Evolutionary conservation across 2,113 vertebrate species (phyloP), one percentile per base, ranked within the genome.

Genomic region (Microcebus lehilahytsara): DNA sequence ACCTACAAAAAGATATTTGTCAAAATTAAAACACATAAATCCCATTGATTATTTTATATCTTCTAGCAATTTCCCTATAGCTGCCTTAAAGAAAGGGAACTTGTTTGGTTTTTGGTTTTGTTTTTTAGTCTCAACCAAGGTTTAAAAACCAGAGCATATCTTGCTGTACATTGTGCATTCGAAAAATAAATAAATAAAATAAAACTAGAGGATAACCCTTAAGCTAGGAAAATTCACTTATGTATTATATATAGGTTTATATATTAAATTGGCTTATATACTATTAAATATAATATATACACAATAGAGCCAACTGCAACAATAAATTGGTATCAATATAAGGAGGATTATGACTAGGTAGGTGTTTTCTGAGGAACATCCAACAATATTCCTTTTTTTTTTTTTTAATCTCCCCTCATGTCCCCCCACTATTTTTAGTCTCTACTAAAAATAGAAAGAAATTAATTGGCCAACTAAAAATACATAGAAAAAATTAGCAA

Each of bases 101-200:
- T 81, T 95, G 4, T 8, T 78, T 85, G 75, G 30, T 37, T 37
- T 85, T 86, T 75, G 72, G 22, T 74, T 77, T 92, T 17, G 49
- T 95, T 90, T 92, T 93, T 85, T 83, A 95, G 75, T 46, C 42
- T 89, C n/a, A 94, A 96, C 25, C 71, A 97, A 96, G 60, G 85
- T 89, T 95, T 93, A 78, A 93, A 94, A 92, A 67, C 27, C 80
- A 78, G 20, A 93, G 60, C 37, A 56, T 69, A 89, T 64, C 11
- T 64, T 30, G 62, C 62, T 64, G 11, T 64, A 64, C 27, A 30
- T 2, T 12, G 60, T 25, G 25, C 23, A 62, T 62, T 62, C 9
- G 30, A 64, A 30, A 64, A 30, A 64, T 64, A 64, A 64, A 30
- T 27, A 64, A 64, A 30, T 64, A 64, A 64, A 64, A 64, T 95